phyloP scores from a whole-genome alignment of 2,888 invertebrate species.

The Metopia argyrocephala region DNA sequence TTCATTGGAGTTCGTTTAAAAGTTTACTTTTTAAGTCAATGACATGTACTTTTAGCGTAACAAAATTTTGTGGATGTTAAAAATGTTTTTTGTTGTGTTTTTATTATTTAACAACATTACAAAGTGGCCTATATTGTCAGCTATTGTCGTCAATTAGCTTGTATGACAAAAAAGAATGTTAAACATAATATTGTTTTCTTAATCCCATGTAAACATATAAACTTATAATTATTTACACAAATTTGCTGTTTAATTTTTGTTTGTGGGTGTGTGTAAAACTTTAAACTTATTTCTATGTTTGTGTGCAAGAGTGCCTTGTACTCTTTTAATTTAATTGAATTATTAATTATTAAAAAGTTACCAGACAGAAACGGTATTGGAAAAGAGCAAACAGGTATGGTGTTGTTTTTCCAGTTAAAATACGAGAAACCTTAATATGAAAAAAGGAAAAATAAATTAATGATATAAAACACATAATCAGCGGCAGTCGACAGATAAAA shows the following conservation, averaged over 20 bases:
- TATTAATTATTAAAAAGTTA: conserved; percentile 49
- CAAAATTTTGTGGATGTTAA: conserved; percentile 16
- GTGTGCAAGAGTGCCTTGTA: background rate
- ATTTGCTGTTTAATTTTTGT: background rate
- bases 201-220: background rate
- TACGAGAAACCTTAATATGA: background rate
- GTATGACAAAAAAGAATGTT: conserved; percentile 31
- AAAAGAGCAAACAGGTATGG: background rate
- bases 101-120: background rate
- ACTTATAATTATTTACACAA: background rate
- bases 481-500: background rate
- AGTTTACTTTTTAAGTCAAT: conserved; percentile 12
- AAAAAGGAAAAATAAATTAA: background rate
- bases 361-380: background rate
- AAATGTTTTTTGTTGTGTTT: background rate
- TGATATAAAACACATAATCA: background rate
- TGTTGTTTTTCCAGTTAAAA: background rate
- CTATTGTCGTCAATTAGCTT: conserved; percentile 58
- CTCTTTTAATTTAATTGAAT: conserved; percentile 40
- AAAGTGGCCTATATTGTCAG: conserved; percentile 57
- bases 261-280: background rate
- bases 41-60: conserved; percentile 1
- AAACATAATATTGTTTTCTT: conserved; percentile 17
- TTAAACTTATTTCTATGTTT: background rate
- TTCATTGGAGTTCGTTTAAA: background rate